These are phyloP conservation scores for Sinocyclocheilus grahami DNA, from an alignment of 2,113 vertebrate species.

Conservation along the genomic window DNA sequence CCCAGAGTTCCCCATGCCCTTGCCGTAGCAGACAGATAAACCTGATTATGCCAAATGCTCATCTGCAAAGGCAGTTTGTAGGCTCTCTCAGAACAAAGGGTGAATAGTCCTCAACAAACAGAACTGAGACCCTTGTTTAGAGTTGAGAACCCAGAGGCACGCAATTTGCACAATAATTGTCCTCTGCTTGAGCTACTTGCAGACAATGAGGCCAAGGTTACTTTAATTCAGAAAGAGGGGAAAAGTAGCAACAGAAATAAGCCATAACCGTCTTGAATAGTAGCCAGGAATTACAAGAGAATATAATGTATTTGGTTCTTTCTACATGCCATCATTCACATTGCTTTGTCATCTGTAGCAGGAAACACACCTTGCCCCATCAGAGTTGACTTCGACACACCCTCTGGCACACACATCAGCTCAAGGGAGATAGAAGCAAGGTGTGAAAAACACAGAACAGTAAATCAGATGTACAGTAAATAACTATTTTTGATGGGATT, in stretches of 20 bases:
- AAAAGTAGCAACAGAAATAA: neutral
- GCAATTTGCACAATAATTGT: neutral
- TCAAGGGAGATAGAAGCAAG: too few relatives aligned
- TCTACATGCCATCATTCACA: neutral
- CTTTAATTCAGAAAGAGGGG: neutral
- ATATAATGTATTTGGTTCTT: neutral
- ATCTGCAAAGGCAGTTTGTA: slow-evolving; percentile 17
- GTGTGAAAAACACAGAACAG: too few relatives aligned
- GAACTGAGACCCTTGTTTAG: neutral
- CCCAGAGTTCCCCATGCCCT: too few relatives aligned
- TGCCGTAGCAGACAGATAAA: slow-evolving; percentile 6
- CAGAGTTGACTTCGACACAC: neutral
- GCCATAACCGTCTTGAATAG: neutral
- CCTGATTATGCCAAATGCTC: neutral
- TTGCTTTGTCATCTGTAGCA: neutral
- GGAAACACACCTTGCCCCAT: neutral
- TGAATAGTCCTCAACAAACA: neutral
- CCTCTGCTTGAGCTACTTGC: neutral
- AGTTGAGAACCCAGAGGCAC: slow-evolving; percentile 6
- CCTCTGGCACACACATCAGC: neutral
- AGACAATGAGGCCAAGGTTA: slow-evolving; percentile 26
- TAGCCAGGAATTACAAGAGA: neutral
- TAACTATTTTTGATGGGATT: too few relatives aligned
- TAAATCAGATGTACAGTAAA: too few relatives aligned
- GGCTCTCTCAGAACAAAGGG: neutral